These are phyloP conservation scores for Rhabdornis inornatus DNA, from an alignment of 2,113 vertebrate genomes.

Conservation along the genomic window DNA sequence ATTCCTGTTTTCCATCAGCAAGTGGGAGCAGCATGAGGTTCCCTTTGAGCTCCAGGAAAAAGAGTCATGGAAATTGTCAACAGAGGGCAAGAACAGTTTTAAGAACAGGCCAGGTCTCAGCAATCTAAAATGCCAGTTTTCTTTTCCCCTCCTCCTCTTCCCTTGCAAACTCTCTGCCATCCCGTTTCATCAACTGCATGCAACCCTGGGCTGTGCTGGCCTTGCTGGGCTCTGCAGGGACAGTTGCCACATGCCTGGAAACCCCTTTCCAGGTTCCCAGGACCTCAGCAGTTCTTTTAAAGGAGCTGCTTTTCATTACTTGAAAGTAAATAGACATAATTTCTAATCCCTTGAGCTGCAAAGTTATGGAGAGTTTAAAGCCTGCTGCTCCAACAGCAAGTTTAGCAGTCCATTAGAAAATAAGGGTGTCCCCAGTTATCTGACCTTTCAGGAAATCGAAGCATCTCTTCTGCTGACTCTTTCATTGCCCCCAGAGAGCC, in stretches of 20 bases:
- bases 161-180: not conserved
- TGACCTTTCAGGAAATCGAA: constrained; percentile 64
- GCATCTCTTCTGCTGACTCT: constrained; percentile 1
- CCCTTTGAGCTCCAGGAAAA: not conserved
- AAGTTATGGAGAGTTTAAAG: constrained; percentile 43
- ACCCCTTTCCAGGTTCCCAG: constrained; percentile 45
- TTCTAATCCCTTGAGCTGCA: constrained; percentile 46
- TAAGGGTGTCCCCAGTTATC: not conserved
- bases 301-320: constrained; percentile 31
- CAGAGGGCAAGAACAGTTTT: not conserved
- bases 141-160: not conserved
- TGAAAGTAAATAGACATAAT: constrained; percentile 42
- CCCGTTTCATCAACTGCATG: not conserved
- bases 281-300: not conserved
- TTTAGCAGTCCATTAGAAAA: constrained; percentile 36
- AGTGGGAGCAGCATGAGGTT: not conserved
- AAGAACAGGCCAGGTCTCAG: constrained; percentile 1
- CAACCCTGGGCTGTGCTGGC: not conserved
- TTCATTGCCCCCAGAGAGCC: constrained; percentile 21
- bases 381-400: not conserved
- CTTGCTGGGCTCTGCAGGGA: not conserved
- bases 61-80: constrained; percentile 45
- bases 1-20: constrained; percentile 37
- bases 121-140: not conserved
- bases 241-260: not conserved